Conservation (phyloP, 2,888 invertebrate species). For the Eupithecia vulgata region DNA sequence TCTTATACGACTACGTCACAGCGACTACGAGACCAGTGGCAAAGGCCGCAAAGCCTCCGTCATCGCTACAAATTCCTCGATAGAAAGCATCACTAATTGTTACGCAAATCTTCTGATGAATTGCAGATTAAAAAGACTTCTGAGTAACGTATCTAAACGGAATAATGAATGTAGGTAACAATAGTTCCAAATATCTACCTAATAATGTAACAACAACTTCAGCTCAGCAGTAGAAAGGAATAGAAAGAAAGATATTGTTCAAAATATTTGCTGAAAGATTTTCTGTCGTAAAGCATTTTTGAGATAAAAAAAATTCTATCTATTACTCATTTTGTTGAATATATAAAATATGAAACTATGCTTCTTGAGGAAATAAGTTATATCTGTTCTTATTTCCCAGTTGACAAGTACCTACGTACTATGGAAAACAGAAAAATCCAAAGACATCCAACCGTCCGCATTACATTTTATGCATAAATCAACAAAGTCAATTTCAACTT, state of each 20-base stretch:
- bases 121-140: constrained; percentile 27
- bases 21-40: constrained; percentile 16
- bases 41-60: constrained; percentile 9
- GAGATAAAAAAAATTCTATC: not conserved
- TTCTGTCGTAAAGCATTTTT: not conserved
- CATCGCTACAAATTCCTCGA: constrained; percentile 21
- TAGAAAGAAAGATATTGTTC: not conserved
- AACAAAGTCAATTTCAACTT: not conserved
- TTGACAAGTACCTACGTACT: not conserved
- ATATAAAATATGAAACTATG: not conserved
- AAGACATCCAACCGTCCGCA: not conserved
- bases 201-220: not conserved
- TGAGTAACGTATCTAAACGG: not conserved
- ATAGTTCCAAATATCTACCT: not conserved
- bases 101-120: constrained; percentile 42
- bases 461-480: constrained; percentile 3
- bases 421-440: not conserved
- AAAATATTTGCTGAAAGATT: not conserved
- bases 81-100: constrained; percentile 46
- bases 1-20: no score
- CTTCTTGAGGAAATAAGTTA: no score
- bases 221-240: not conserved
- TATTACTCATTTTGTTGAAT: no score
- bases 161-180: not conserved
- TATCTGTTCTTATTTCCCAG: not conserved